phyloP scores from a whole-genome alignment of 2,113 vertebrate species.

The Carassius gibelio region DNA sequence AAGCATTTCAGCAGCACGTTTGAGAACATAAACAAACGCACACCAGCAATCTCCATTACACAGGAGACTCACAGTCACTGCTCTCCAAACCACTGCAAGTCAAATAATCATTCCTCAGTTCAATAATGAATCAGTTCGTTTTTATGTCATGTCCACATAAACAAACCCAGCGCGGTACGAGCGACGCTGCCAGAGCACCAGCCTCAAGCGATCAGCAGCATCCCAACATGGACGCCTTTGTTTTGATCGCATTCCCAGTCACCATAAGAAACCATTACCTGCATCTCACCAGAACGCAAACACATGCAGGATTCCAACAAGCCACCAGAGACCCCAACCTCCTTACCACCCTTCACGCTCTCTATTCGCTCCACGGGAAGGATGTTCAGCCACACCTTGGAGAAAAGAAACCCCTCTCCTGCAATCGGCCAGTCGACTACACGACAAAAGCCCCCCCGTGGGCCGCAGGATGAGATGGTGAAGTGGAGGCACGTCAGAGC shows the following conservation, averaged over 20 bases:
- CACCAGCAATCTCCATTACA: neutral
- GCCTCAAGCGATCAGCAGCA: constrained; percentile 61
- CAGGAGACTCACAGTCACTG: neutral
- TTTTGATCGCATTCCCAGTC: constrained; percentile 34
- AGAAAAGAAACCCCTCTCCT: constrained; percentile 32
- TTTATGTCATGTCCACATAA: neutral
- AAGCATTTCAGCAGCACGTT: neutral
- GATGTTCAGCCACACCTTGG: constrained; percentile 25
- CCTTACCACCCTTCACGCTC: constrained; percentile 4
- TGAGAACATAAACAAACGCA: neutral
- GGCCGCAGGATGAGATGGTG: constrained; percentile 30
- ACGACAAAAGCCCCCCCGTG: constrained; percentile 23
- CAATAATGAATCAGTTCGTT: neutral
- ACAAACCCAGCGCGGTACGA: constrained; percentile 17
- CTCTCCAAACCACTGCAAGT: neutral
- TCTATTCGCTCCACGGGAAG: constrained; percentile 1
- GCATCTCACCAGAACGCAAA: constrained; percentile 5
- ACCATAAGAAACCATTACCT: constrained; percentile 21
- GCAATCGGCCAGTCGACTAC: neutral
- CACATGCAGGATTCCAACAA: constrained; percentile 3
- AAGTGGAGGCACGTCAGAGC: constrained; percentile 41
- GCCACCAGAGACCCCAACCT: neutral
- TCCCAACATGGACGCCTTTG: constrained; percentile 51
- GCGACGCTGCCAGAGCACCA: constrained; percentile 62
- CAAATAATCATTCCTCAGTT: constrained; percentile 7